Evolutionary conservation across 2,888 invertebrate species (phyloP), one percentile per base, ranked within the genome.

Genomic region (Melanophora roralis): DNA sequence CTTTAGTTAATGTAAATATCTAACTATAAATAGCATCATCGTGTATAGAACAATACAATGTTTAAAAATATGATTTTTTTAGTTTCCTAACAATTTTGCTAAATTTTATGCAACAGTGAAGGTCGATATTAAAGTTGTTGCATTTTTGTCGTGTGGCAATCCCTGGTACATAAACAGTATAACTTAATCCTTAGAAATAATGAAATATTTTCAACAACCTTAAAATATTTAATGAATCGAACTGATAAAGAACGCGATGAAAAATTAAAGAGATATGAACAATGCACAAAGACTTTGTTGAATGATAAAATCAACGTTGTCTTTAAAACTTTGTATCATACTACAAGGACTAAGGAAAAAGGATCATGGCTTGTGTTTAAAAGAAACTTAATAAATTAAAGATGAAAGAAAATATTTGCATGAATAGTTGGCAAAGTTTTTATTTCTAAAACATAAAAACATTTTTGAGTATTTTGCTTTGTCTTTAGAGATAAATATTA

Each of bases 221-320:
- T 67, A 14, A 67, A 64, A 55, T 72, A 23, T 12, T 27, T 51
- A 74, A 67, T 51, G 51, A 65, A 74, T 47, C 40, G 64, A 40
- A 65, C 51, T 27, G 19, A 38, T 11, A 4, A 72, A n/a, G 1
- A 38, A 9, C 27, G 38, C 23, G 60, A 40, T 21, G 34, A 34
- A 34, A 16, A 71, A 53, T n/a, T n/a, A n/a, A n/a, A n/a, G n/a
- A n/a, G n/a, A n/a, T n/a, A n/a, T 53, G 38, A 36, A 49, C 11
- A 34, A n/a, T n/a, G 16, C 19, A n/a, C n/a, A 40, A 59, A 27
- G 21, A 59, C 43, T 40, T 59, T 43, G 7, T 51, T 59, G 34
- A 60, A 51, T 59, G 19, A 65, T 55, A 14, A 55, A 53, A 23
- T 1, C 38, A 21, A 2, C 19, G 43, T 51, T 23, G 32, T 23